Conservation (phyloP, 30 jellyfish, hydroid and myxozoan species). For the Aurelia coerulea region DNA sequence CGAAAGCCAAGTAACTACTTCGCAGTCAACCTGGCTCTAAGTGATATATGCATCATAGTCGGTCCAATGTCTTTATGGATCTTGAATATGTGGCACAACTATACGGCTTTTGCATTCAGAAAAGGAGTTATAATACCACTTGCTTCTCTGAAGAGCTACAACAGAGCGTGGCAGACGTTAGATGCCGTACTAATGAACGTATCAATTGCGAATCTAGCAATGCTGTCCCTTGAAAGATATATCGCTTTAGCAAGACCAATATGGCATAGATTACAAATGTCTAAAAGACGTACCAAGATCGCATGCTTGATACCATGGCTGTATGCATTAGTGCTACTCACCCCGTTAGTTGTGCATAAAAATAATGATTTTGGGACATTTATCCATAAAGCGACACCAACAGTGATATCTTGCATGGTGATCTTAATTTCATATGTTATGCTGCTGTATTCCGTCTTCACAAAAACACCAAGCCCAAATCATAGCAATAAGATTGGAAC, state of each 20-base stretch:
- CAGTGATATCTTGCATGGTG: constrained; percentile 16
- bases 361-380: background rate
- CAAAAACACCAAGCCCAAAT: background rate
- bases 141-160: background rate
- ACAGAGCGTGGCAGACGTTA: constrained; percentile 9
- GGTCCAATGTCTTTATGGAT: constrained; percentile 56
- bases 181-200: constrained; percentile 39
- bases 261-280: constrained; percentile 12
- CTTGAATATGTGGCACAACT: constrained; percentile 31
- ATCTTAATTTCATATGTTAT: constrained; percentile 12
- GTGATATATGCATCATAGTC: constrained; percentile 39
- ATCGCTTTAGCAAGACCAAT: constrained; percentile 32
- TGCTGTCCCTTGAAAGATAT: constrained; percentile 41
- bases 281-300: background rate
- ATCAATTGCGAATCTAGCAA: constrained; percentile 23
- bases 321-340: background rate
- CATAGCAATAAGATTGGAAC: background rate
- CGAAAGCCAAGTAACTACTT: constrained; percentile 31
- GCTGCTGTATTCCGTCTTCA: background rate
- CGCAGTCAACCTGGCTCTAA: constrained; percentile 45
- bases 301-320: constrained; percentile 45
- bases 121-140: constrained; percentile 1
- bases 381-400: constrained; percentile 38
- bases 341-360: constrained; percentile 23
- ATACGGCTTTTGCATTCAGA: constrained; percentile 13